These are phyloP conservation scores for Myotis davidii DNA, from an alignment of 2,113 vertebrate species.

Conservation along the genomic window DNA sequence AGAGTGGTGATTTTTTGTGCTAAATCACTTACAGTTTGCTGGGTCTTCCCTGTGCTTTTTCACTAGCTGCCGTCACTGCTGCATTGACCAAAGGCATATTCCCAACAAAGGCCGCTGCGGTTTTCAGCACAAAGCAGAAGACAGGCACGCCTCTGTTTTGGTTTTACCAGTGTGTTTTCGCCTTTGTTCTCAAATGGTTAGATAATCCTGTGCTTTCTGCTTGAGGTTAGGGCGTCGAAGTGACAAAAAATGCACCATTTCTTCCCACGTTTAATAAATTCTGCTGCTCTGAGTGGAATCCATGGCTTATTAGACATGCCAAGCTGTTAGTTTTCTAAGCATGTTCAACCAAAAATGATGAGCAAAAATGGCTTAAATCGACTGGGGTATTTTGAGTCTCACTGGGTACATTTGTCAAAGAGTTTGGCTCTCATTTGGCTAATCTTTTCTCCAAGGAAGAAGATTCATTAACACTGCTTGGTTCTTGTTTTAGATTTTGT, in stretches of 20 bases:
- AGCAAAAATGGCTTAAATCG: not conserved
- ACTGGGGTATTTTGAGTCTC: not conserved
- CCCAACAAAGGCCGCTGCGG: not conserved
- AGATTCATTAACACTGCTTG: not conserved
- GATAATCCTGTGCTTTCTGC: not conserved
- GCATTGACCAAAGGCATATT: not conserved
- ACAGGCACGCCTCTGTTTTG: not conserved
- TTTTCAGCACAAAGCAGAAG: not conserved
- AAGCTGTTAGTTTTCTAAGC: conserved; percentile 5
- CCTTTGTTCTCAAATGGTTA: not conserved
- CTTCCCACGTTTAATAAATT: not conserved
- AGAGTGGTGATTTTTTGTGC: not conserved
- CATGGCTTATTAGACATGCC: not conserved
- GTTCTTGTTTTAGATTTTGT: not conserved
- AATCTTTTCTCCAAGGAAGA: not conserved
- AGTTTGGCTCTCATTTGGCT: not conserved
- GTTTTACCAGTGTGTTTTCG: not conserved
- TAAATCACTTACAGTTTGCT: not conserved
- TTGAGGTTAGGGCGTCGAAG: not conserved
- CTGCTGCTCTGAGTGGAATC: not conserved
- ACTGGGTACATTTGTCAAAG: not conserved
- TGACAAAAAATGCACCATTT: not conserved
- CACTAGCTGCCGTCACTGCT: not conserved
- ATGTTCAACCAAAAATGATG: not conserved
- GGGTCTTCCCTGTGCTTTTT: not conserved